A percentile compares a stretch with the other conserved stretches of the same genome.
Evolutionary conservation across 2,797 vertebrate species (phyloP).

Genomic region (Gadopsis bispinosus): DNA sequence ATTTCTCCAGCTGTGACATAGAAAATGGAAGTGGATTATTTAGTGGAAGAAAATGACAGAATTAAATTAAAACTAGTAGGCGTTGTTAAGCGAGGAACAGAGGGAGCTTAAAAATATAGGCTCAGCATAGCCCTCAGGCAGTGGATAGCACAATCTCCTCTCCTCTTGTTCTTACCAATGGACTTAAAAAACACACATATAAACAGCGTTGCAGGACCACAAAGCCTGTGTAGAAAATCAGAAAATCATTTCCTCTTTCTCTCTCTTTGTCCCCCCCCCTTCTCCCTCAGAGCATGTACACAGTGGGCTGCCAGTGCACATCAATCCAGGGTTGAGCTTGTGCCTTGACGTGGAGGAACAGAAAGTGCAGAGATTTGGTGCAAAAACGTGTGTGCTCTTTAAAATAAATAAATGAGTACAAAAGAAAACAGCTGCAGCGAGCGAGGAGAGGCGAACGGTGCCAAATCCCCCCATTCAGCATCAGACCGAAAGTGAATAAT

Average conservation of each 20-base stretch:
- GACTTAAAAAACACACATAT: slow-evolving; percentile 75
- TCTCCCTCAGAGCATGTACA: slow-evolving; percentile 73
- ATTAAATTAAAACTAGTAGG: slow-evolving; percentile 84
- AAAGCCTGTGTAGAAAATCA: slow-evolving; percentile 80
- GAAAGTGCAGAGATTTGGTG: slow-evolving; percentile 80
- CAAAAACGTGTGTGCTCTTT: slow-evolving; percentile 75
- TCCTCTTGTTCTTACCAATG: slow-evolving; percentile 76
- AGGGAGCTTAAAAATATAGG: slow-evolving; percentile 81
- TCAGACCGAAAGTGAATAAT: slow-evolving; percentile 71
- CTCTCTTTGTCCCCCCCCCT: slow-evolving; percentile 64
- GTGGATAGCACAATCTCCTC: slow-evolving; percentile 78
- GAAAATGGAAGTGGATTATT: slow-evolving; percentile 81
- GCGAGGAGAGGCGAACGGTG: slow-evolving; percentile 56
- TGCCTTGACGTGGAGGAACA: slow-evolving; percentile 75
- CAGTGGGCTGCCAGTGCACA: slow-evolving; percentile 75
- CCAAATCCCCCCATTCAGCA: slow-evolving; percentile 81
- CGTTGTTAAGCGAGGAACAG: slow-evolving; percentile 80
- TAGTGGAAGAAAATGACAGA: slow-evolving; percentile 68
- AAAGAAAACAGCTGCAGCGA: slow-evolving; percentile 26
- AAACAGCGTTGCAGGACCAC: slow-evolving; percentile 78
- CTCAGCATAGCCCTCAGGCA: slow-evolving; percentile 77
- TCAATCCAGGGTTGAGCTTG: slow-evolving; percentile 76
- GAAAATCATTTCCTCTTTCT: slow-evolving; percentile 76
- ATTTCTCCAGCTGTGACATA: slow-evolving; percentile 73
- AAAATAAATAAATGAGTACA: slow-evolving; percentile 28